Evolutionary conservation across 2,113 vertebrate species (phyloP).

Genomic region (Hydropotes inermis): DNA sequence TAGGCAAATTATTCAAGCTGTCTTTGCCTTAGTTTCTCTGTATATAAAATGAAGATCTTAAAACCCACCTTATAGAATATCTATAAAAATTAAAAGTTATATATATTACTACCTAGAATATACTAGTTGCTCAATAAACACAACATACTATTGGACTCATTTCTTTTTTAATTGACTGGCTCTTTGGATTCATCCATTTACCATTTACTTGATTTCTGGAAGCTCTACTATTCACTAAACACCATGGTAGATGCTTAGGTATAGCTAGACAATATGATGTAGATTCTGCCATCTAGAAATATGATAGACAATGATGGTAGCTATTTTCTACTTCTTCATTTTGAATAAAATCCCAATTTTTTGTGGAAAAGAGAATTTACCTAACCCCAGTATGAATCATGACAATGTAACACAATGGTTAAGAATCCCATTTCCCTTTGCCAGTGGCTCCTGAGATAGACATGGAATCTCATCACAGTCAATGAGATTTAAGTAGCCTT

Average conservation of each 20-base stretch:
- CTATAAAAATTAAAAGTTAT: neutral
- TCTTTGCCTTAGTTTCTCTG: neutral
- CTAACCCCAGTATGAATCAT: neutral
- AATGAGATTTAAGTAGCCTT: neutral
- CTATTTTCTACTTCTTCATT: neutral
- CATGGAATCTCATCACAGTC: neutral
- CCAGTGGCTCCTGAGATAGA: neutral
- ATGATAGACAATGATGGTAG: neutral
- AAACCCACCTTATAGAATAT: neutral
- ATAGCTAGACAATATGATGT: neutral
- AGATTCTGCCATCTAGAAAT: neutral
- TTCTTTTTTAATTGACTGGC: neutral
- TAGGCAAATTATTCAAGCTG: neutral
- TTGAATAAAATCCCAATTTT: neutral
- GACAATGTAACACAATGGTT: neutral
- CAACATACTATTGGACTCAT: neutral
- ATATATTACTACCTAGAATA: neutral
- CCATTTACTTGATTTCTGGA: neutral
- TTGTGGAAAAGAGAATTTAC: neutral
- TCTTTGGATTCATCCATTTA: neutral
- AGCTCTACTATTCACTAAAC: neutral
- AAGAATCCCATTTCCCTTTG: neutral
- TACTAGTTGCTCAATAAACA: neutral
- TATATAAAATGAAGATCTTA: neutral
- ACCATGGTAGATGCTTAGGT: neutral